Evolutionary conservation across 2,113 vertebrate species (phyloP).

Genomic region (Aix galericulata): DNA sequence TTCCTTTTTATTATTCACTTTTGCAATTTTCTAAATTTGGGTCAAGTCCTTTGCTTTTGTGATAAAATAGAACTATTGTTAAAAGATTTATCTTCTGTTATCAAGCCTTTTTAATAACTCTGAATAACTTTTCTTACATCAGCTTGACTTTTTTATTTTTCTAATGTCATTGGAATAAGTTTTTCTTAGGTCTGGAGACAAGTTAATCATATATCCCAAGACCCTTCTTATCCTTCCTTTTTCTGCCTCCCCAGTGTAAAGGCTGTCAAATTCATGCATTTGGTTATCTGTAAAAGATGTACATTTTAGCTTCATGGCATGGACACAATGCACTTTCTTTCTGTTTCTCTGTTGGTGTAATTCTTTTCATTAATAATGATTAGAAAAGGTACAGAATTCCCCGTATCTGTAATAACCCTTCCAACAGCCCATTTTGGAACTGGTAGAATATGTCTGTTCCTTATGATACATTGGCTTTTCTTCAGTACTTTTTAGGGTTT

Average conservation of each 20-base stretch:
- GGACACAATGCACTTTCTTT: neutral
- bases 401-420: neutral
- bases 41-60: constrained; percentile 30
- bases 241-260: neutral
- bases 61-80: constrained; percentile 39
- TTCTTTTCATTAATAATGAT: neutral
- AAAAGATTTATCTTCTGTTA: constrained; percentile 45
- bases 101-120: constrained; percentile 26
- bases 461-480: neutral
- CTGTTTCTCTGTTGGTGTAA: neutral
- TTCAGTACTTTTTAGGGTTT: neutral
- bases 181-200: neutral
- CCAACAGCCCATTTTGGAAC: neutral
- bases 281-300: neutral
- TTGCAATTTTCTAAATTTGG: constrained; percentile 29
- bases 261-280: neutral
- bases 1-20: neutral
- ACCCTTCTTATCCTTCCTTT: neutral
- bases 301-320: neutral
- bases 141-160: neutral
- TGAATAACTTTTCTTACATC: constrained; percentile 17
- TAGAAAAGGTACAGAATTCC: neutral
- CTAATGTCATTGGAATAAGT: neutral
- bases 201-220: neutral
- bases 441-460: neutral